Evolutionary conservation across 2,797 vertebrate species (phyloP).

Genomic region (Mormyrops attenuatus): DNA sequence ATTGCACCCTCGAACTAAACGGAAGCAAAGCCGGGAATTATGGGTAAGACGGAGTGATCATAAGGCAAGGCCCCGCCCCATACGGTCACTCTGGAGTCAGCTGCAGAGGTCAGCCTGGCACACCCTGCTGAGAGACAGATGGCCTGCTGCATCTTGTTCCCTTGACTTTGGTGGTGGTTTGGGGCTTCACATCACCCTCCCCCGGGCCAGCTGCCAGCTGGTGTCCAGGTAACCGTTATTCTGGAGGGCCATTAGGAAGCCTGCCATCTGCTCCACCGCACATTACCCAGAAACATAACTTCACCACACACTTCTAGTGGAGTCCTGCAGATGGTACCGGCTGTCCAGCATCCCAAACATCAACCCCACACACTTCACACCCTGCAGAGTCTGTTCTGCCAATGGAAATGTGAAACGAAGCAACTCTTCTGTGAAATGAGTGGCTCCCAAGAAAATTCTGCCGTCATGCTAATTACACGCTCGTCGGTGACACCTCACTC

Average conservation of each 20-base stretch:
- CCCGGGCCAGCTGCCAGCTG: slow-evolving; percentile 45
- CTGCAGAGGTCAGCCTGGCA: slow-evolving; percentile 39
- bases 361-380: neutral
- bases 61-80: slow-evolving; percentile 40
- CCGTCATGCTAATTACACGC: neutral
- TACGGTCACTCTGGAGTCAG: slow-evolving; percentile 27
- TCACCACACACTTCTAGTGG: neutral
- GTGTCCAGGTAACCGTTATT: slow-evolving; percentile 57
- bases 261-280: slow-evolving; percentile 32
- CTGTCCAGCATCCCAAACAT: slow-evolving; percentile 24
- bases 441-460: neutral
- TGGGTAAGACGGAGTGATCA: slow-evolving; percentile 9
- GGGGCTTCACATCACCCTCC: slow-evolving; percentile 39
- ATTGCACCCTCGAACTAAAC: neutral
- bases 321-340: neutral
- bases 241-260: slow-evolving; percentile 44
- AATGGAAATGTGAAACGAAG: neutral
- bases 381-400: neutral
- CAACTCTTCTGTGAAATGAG: neutral
- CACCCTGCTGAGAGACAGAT: slow-evolving; percentile 48
- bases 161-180: slow-evolving; percentile 51
- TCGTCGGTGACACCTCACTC: neutral
- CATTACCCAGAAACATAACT: neutral
- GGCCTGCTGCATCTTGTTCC: slow-evolving; percentile 47
- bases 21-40: slow-evolving; percentile 22